These are phyloP conservation scores for Urophycis tenuis DNA, from an alignment of 2,797 vertebrate genomes.

Conservation along the genomic window DNA sequence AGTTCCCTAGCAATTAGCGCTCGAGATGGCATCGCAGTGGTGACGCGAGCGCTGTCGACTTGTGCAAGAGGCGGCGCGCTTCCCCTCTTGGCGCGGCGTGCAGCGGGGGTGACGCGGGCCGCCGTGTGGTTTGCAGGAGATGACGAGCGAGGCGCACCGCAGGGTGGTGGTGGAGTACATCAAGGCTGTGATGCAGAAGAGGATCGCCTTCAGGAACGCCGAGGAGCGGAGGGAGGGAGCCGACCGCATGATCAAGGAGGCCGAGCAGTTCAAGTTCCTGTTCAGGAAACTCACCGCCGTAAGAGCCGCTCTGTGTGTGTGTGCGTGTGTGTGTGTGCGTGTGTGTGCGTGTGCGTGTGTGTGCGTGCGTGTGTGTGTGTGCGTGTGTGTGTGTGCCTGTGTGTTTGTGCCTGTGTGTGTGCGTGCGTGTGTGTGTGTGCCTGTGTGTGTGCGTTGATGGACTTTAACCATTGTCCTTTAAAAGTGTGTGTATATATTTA, in stretches of 20 bases:
- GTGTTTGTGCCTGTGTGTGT: background rate
- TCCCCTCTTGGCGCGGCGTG: no score
- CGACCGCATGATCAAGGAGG: conserved; percentile 91
- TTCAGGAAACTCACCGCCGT: conserved; percentile 87
- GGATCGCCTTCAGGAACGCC: conserved; percentile 85
- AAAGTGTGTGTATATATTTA: no score
- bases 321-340: background rate
- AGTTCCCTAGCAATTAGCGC: background rate
- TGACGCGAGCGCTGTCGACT: no score
- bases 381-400: background rate
- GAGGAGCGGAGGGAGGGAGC: conserved; percentile 94
- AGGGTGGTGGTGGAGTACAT: conserved; percentile 93
- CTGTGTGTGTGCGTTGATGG: background rate
- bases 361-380: conserved; percentile 23
- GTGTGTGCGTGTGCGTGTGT: no score
- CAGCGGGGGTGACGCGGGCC: background rate
- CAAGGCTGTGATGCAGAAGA: conserved; percentile 89
- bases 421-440: background rate
- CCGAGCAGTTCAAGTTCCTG: conserved; percentile 87
- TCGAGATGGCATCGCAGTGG: no score
- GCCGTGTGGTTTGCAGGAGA: conserved; percentile 72
- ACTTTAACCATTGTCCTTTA: no score
- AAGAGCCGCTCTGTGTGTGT: conserved; percentile 60
- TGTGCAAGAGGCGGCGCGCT: no score
- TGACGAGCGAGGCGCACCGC: conserved; percentile 86